Evolutionary conservation across 2,113 vertebrate genomes (phyloP).

Genomic region (Neolamprologus toae): DNA sequence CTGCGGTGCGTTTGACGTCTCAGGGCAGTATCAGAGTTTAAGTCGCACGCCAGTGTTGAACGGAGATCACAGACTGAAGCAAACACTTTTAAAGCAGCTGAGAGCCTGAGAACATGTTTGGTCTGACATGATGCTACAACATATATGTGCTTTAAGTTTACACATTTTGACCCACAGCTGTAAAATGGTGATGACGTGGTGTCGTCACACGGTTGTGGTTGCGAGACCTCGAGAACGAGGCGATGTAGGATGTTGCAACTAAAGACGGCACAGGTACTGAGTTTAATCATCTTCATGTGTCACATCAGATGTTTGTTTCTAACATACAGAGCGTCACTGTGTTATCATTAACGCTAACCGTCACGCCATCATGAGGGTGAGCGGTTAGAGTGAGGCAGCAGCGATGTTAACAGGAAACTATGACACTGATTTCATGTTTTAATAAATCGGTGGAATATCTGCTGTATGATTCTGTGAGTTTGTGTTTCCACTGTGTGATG

Average conservation of each 20-base stretch:
- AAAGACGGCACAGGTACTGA: not conserved
- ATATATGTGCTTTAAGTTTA: not conserved
- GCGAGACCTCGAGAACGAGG: rapidly evolving
- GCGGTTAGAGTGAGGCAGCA: not conserved
- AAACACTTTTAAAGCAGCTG: not conserved
- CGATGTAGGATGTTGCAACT: rapidly evolving
- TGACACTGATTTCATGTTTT: not conserved
- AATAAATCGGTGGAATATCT: not conserved
- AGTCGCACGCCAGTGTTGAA: not conserved
- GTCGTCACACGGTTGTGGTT: rapidly evolving
- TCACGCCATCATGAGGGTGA: not conserved
- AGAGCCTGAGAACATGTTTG: not conserved
- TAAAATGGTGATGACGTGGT: rapidly evolving
- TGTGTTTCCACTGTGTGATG: not conserved
- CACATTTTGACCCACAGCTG: not conserved
- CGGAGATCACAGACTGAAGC: not conserved
- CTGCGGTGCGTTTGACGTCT: not conserved
- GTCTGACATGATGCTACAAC: not conserved
- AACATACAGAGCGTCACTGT: not conserved
- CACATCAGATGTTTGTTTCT: not conserved
- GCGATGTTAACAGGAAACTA: rapidly evolving
- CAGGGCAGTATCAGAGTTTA: not conserved
- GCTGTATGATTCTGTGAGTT: not conserved
- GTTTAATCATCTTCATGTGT: not conserved
- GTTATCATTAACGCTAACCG: not conserved